phyloP scores from a whole-genome alignment of 2,113 vertebrate genomes.

The Fregetta grallaria region DNA sequence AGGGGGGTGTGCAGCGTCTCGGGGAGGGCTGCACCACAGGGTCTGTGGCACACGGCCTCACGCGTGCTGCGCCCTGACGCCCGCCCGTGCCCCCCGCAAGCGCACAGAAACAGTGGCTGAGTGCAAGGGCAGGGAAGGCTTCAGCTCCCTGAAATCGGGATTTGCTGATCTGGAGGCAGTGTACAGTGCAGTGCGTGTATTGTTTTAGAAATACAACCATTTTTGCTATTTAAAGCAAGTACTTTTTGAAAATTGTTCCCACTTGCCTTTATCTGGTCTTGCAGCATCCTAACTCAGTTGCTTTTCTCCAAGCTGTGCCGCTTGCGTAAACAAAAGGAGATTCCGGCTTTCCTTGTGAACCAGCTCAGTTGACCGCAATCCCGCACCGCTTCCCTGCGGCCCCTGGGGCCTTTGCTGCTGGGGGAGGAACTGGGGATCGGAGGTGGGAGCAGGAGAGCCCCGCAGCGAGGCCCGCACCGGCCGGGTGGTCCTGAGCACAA shows the following conservation, averaged over 20 bases:
- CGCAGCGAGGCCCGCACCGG: accelerated
- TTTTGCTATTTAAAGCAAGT: not conserved
- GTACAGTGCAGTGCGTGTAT: accelerated
- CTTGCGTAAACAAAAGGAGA: not conserved
- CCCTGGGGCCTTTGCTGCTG: not conserved
- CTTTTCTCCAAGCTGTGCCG: not conserved
- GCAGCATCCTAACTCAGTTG: not conserved
- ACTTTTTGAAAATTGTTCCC: not conserved
- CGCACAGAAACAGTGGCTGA: accelerated
- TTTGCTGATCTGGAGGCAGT: not conserved
- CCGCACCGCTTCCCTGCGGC: not conserved
- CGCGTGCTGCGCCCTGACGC: accelerated
- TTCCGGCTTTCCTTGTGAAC: not conserved
- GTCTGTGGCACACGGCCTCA: too few species aligned
- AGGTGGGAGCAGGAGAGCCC: not conserved
- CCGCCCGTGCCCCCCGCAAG: accelerated
- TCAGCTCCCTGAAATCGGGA: not conserved
- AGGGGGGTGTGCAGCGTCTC: too few species aligned
- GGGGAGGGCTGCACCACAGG: not conserved
- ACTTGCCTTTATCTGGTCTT: not conserved
- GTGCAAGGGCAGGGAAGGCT: not conserved
- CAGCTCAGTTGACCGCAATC: accelerated
- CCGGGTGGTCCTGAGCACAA: not conserved
- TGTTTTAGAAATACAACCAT: not conserved
- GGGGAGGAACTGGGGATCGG: not conserved